Conservation (phyloP, 2,113 vertebrate species). For the Nothoprocta pentlandii region DNA sequence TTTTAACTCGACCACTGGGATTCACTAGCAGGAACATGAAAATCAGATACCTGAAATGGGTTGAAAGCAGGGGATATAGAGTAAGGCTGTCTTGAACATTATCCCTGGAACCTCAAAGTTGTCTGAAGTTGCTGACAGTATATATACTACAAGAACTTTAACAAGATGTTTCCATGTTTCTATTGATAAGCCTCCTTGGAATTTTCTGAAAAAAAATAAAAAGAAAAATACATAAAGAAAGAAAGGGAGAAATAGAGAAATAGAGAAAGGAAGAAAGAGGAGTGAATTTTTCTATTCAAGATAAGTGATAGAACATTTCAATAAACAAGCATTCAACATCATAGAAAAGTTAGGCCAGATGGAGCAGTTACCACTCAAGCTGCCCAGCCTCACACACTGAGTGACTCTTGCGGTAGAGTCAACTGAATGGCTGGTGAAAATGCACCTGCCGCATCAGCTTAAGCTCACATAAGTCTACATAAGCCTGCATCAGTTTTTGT, state of each 20-base stretch:
- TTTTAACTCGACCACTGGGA: neutral
- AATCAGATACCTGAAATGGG: neutral
- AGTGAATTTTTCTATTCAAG: neutral
- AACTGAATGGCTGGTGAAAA: neutral
- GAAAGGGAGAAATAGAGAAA: too few species aligned
- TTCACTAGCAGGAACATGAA: neutral
- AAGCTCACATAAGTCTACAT: rapidly evolving
- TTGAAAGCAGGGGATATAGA: neutral
- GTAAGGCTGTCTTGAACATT: neutral
- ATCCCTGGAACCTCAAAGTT: constrained; percentile 8
- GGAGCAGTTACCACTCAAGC: neutral
- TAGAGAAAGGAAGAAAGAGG: neutral
- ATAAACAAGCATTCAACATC: neutral
- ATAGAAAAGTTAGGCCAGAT: neutral
- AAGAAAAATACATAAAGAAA: neutral
- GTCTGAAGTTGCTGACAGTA: neutral
- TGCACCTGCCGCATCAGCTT: neutral
- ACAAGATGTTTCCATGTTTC: neutral
- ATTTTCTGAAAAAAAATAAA: neutral
- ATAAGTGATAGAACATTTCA: neutral
- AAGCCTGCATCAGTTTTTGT: neutral
- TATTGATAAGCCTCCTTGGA: neutral
- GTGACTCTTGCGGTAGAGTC: neutral
- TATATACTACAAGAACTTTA: neutral
- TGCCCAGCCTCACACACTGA: rapidly evolving